Evolutionary conservation across 2,113 vertebrate genomes (phyloP).

Genomic region (Aramus guarauna): DNA sequence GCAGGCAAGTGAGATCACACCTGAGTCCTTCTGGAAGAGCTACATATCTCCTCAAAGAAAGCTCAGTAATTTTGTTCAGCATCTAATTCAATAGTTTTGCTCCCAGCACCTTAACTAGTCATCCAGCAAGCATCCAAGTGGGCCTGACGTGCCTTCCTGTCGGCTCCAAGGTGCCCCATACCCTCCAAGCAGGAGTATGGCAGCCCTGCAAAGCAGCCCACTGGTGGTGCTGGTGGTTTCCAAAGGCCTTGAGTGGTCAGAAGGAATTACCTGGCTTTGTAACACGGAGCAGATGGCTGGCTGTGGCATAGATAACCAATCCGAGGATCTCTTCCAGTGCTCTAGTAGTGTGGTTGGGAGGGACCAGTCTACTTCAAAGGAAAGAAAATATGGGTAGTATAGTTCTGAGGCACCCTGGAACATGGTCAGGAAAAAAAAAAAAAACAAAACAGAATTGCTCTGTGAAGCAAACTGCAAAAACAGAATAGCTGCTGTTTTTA

Average conservation of each 20-base stretch:
- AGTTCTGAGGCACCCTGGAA: neutral
- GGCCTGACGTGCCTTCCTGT: neutral
- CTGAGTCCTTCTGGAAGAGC: neutral
- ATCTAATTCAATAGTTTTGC: neutral
- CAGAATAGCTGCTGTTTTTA: neutral
- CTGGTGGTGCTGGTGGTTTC: neutral
- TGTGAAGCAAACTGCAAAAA: neutral
- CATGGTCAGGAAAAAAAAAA: neutral
- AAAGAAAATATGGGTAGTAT: neutral
- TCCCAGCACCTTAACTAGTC: neutral
- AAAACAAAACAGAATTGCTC: neutral
- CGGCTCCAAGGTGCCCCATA: rapidly evolving
- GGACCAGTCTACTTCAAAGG: neutral
- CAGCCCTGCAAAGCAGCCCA: neutral
- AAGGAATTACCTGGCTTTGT: neutral
- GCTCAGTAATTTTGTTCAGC: neutral
- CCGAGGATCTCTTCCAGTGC: neutral
- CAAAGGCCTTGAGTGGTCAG: neutral
- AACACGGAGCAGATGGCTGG: neutral
- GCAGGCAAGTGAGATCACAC: neutral
- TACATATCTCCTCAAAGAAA: neutral
- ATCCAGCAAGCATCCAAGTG: neutral
- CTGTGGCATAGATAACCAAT: neutral
- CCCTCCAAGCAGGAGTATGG: rapidly evolving
- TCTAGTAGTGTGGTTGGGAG: neutral